Conservation (phyloP, 2,888 invertebrate species). For the Volucella zonaria region DNA sequence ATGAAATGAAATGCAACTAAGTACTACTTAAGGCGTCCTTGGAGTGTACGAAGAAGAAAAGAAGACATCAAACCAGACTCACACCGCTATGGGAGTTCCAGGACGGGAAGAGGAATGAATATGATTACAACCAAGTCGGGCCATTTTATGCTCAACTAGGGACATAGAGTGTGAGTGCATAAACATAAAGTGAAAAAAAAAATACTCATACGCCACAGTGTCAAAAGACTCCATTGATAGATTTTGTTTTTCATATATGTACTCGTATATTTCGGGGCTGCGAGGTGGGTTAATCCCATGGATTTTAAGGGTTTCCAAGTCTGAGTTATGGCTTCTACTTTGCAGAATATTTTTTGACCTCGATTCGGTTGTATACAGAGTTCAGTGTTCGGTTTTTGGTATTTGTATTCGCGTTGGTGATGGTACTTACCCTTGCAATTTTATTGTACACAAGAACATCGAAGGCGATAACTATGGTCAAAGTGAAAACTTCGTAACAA, state of each 20-base stretch:
- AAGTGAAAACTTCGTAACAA: too few species aligned
- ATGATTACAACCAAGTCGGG: too few species aligned
- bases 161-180: not conserved
- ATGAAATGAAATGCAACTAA: slow-evolving; percentile 67
- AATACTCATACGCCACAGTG: slow-evolving; percentile 1
- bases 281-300: slow-evolving; percentile 28
- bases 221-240: slow-evolving; percentile 46
- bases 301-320: slow-evolving; percentile 56
- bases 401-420: too few species aligned
- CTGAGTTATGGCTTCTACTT: slow-evolving; percentile 55
- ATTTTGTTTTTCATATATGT: slow-evolving; percentile 12
- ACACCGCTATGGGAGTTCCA: not conserved
- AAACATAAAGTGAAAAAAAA: slow-evolving; percentile 25
- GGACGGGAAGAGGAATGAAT: too few species aligned
- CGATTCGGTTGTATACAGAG: slow-evolving; percentile 1
- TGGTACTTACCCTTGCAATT: too few species aligned
- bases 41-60: slow-evolving; percentile 11
- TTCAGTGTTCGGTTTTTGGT: too few species aligned
- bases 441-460: too few species aligned
- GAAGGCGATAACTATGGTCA: too few species aligned
- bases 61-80: not conserved
- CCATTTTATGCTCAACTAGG: too few species aligned
- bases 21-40: slow-evolving; percentile 65
- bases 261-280: slow-evolving; percentile 13
- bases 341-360: slow-evolving; percentile 44